Evolutionary conservation across 1,140 invertebrate genomes (phyloP), one percentile per base, ranked within the genome.

Genomic region (Hypsibius dujardini): DNA sequence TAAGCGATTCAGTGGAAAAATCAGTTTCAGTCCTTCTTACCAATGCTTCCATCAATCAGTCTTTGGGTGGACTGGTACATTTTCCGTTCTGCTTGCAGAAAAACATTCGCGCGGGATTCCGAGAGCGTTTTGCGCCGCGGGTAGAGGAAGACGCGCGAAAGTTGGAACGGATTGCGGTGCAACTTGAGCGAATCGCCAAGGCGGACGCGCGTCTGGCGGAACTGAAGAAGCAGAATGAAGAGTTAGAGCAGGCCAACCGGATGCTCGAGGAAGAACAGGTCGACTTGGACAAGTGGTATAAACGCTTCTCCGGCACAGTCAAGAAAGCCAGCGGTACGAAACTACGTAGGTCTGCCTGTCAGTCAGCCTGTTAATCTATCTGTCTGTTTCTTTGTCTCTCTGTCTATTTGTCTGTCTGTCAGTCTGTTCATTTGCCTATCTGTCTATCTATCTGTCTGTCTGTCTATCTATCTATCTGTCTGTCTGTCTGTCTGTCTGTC

Each of bases 271-370:
- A n/a, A n/a, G n/a, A n/a, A n/a, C n/a, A n/a, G n/a, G 50, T n/a
- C 50, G 50, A 56, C n/a, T 56, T 56, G 7, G 50, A 56, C 7
- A 56, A 7, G 50, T 56, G 50, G 50, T 56, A 7, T 7, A 56
- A 56, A n/a, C 50, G n/a, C 7, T 56, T 7, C n/a, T 7, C 50
- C 50, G n/a, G n/a, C 7, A 56, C 50, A 7, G n/a, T 56, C 50
- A n/a, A 56, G 50, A 56, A 56, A 56, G 50, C 50, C 50, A 56
- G n/a, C 50, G 50, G 50, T 56, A 56, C 7, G 50, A 7, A 56
- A 56, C n/a, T n/a, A n/a, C n/a, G n/a, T n/a, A n/a, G n/a, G n/a
- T n/a, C n/a, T n/a, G n/a, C n/a, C n/a, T n/a, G n/a, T n/a, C n/a
- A n/a, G n/a, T n/a, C n/a, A n/a, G n/a, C n/a, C n/a, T n/a, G n/a